Conservation (phyloP, 92 coral and sea anemone genomes). For the Micromussa lordhowensis region DNA sequence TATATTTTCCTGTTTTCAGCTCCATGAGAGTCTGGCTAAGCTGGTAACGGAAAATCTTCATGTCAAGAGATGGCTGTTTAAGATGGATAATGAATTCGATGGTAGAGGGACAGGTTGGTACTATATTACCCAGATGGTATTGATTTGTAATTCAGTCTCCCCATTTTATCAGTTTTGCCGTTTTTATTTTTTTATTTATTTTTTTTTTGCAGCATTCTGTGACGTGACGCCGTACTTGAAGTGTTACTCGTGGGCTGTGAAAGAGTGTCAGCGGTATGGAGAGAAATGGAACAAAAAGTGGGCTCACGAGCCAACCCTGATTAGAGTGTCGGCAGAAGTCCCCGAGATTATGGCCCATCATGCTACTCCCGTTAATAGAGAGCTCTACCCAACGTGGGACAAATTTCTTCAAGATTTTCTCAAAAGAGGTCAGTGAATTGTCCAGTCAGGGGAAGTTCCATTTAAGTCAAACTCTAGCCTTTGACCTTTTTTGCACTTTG, state of each 20-base stretch:
- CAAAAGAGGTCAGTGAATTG: constrained; percentile 75
- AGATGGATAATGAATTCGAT: constrained; percentile 96
- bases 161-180: not conserved
- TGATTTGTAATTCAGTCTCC: not conserved
- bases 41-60: constrained; percentile 95
- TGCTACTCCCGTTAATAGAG: constrained; percentile 80
- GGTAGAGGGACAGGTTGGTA: constrained; percentile 95
- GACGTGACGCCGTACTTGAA: constrained; percentile 88
- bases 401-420: constrained; percentile 84
- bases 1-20: constrained; percentile 44
- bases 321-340: constrained; percentile 87
- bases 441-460: too few relatives aligned
- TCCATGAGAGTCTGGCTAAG: constrained; percentile 93
- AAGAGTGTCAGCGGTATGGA: constrained; percentile 95
- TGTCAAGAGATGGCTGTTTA: constrained; percentile 93
- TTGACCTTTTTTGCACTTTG: too few relatives aligned
- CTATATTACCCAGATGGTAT: not conserved
- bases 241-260: constrained; percentile 90
- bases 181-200: too few relatives aligned
- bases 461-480: too few relatives aligned
- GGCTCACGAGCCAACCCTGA: constrained; percentile 99
- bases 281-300: constrained; percentile 98
- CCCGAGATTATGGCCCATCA: constrained; percentile 84
- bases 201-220: constrained; percentile 79
- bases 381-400: constrained; percentile 89